These are phyloP conservation scores for Dusona sp. DNA, from an alignment of 2,888 invertebrate genomes.

Conservation along the genomic window DNA sequence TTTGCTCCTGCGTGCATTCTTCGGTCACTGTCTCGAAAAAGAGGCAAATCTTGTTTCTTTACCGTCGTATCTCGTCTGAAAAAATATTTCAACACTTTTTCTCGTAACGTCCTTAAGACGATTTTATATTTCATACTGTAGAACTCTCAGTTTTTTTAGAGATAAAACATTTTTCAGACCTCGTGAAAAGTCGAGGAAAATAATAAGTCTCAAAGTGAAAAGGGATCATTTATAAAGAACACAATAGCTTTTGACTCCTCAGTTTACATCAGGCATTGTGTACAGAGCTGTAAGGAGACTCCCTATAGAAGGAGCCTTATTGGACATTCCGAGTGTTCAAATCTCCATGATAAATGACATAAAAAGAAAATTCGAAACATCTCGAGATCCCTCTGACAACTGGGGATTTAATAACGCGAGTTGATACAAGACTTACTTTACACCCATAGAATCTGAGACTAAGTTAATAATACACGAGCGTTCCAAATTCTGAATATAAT, in stretches of 20 bases:
- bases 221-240: background rate
- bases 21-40: slow-evolving; percentile 35
- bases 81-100: slow-evolving; percentile 6
- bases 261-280: background rate
- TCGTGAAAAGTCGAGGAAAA: background rate
- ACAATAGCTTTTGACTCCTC: background rate
- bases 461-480: background rate
- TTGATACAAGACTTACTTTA: background rate
- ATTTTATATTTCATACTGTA: background rate
- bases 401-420: background rate
- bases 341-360: background rate
- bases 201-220: background rate
- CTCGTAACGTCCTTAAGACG: background rate
- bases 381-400: background rate
- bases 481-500: background rate
- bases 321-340: background rate
- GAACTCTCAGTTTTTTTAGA: background rate
- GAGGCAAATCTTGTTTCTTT: background rate
- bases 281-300: background rate
- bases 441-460: background rate
- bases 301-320: background rate
- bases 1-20: slow-evolving; percentile 63
- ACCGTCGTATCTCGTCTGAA: slow-evolving; percentile 24
- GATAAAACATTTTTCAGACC: background rate
- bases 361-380: background rate